Conservation (phyloP, 2,797 vertebrate genomes). For the Spinus pinus region DNA sequence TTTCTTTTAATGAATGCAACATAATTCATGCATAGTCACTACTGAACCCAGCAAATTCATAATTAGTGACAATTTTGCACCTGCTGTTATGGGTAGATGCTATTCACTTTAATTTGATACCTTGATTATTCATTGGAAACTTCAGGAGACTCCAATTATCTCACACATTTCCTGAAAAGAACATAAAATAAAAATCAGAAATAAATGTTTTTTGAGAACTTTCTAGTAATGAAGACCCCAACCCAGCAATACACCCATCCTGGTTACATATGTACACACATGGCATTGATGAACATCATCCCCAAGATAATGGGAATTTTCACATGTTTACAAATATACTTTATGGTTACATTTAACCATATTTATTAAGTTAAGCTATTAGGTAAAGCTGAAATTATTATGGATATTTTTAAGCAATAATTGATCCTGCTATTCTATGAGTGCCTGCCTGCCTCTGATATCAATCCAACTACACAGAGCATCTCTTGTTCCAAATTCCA, state of each 20-base stretch:
- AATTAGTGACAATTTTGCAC: constrained; percentile 76
- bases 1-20: constrained; percentile 58
- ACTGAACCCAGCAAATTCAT: constrained; percentile 68
- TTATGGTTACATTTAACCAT: not conserved
- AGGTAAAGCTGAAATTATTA: not conserved
- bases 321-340: not conserved
- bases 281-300: not conserved
- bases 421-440: not conserved
- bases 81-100: constrained; percentile 67
- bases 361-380: not conserved
- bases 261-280: not conserved
- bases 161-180: constrained; percentile 45
- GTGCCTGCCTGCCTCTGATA: not conserved
- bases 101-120: constrained; percentile 70
- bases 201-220: not conserved
- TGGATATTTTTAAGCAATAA: not conserved
- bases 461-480: not conserved
- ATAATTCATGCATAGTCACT: constrained; percentile 73
- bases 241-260: not conserved
- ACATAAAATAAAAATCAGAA: not conserved
- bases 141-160: constrained; percentile 37
- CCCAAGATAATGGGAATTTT: not conserved
- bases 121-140: constrained; percentile 69
- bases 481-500: not conserved
- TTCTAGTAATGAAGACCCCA: not conserved